These are phyloP conservation scores for Piezodorus guildinii DNA, from an alignment of 1,140 invertebrate species.

Conservation along the genomic window DNA sequence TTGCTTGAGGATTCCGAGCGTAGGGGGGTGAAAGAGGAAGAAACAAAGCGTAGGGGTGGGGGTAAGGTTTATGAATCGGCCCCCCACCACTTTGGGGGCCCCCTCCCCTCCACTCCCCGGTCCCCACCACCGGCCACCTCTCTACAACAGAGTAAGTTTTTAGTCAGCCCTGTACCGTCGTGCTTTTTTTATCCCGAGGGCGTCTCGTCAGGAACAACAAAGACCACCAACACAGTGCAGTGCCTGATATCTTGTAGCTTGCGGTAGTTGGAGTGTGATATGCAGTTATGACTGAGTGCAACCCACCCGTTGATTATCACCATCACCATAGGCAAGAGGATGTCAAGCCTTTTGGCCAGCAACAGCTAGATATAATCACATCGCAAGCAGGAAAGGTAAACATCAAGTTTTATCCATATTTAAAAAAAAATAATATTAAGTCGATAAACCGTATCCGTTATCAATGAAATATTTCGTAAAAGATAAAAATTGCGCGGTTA, in stretches of 20 bases:
- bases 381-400: slow-evolving; percentile 6
- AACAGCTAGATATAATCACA: neutral
- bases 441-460: neutral
- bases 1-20: too few relatives aligned
- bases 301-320: slow-evolving; percentile 4
- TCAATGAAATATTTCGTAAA: neutral
- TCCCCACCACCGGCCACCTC: neutral
- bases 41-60: neutral
- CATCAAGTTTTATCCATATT: neutral
- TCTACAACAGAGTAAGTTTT: slow-evolving; percentile 3
- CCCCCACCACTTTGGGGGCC: neutral
- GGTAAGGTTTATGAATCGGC: neutral
- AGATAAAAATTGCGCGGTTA: neutral
- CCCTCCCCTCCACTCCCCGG: neutral
- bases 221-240: neutral
- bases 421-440: neutral
- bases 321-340: slow-evolving; percentile 12
- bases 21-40: neutral
- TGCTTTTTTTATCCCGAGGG: slow-evolving; percentile 1
- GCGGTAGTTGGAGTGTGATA: neutral
- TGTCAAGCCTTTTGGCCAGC: slow-evolving; percentile 9
- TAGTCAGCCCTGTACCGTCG: neutral
- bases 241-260: neutral
- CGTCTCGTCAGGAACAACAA: neutral
- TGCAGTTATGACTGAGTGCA: slow-evolving; percentile 11